Conservation (phyloP, 2,797 vertebrate genomes). For the Sebastes itinus region DNA sequence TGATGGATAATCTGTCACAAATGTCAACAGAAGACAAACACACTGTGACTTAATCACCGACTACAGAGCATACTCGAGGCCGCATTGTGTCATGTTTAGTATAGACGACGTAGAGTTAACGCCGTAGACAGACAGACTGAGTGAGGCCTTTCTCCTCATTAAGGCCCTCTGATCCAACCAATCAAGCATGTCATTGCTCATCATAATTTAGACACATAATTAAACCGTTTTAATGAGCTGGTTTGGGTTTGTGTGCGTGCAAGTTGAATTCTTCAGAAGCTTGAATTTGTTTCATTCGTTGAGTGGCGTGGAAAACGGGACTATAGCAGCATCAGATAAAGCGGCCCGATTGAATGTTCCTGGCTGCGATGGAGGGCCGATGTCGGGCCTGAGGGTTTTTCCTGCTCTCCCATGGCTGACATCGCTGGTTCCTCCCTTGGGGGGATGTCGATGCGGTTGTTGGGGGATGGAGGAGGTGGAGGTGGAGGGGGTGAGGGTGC, state of each 20-base stretch:
- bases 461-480: conserved; percentile 12
- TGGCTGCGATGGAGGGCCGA: neutral
- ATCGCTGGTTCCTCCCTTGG: conserved; percentile 37
- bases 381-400: conserved; percentile 42
- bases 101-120: conserved; percentile 21
- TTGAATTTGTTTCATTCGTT: neutral
- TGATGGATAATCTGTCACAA: conserved; percentile 12
- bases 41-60: conserved; percentile 16
- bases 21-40: conserved; percentile 26
- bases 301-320: neutral
- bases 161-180: conserved; percentile 70
- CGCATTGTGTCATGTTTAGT: conserved; percentile 42
- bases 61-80: conserved; percentile 26
- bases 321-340: neutral
- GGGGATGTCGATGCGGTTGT: conserved; percentile 50
- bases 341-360: conserved; percentile 38
- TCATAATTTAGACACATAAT: conserved; percentile 71
- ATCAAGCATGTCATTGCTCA: conserved; percentile 80
- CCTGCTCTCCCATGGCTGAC: conserved; percentile 46
- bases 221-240: conserved; percentile 70
- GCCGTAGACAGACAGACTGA: conserved; percentile 36
- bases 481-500: conserved; percentile 43
- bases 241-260: conserved; percentile 18
- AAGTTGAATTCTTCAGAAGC: conserved; percentile 24
- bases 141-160: conserved; percentile 61